phyloP scores from a whole-genome alignment of 2,888 invertebrate species.

The Caenorhabditis imperialis region DNA sequence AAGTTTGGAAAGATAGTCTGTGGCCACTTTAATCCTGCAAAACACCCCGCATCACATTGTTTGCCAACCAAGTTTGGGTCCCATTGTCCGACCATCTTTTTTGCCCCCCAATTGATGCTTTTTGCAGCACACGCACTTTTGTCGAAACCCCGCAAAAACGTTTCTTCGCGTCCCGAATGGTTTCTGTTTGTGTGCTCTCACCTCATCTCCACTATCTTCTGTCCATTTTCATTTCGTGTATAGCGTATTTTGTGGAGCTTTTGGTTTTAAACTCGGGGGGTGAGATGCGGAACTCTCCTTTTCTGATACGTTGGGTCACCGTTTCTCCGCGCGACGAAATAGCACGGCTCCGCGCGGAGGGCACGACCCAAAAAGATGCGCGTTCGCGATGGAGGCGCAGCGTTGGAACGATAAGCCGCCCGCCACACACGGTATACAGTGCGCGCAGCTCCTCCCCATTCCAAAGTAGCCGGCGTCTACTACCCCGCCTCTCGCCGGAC shows the following conservation, averaged over 20 bases:
- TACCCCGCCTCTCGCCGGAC: constrained; percentile 40
- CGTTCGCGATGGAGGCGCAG: constrained; percentile 45
- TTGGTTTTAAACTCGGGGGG: constrained; percentile 40
- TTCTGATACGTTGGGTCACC: constrained; percentile 49
- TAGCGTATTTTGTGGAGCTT: constrained; percentile 53
- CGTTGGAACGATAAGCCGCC: constrained; percentile 52
- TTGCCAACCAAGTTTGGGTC: constrained; percentile 36
- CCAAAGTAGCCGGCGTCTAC: constrained; percentile 46
- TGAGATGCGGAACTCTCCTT: constrained; percentile 42
- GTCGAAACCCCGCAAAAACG: constrained; percentile 14
- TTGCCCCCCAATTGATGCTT: constrained; percentile 14
- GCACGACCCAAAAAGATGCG: constrained; percentile 44
- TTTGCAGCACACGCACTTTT: constrained; percentile 36
- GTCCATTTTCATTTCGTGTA: constrained; percentile 33
- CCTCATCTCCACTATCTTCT: constrained; percentile 1
- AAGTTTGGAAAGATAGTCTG: constrained; percentile 9
- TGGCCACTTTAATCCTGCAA: constrained; percentile 44
- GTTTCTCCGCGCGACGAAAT: constrained; percentile 25
- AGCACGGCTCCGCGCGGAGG: constrained; percentile 49
- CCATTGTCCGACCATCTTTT: constrained; percentile 30
- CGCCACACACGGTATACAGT: constrained; percentile 50
- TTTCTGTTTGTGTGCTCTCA: constrained; percentile 39
- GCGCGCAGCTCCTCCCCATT: constrained; percentile 46
- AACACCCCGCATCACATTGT: constrained; percentile 34
- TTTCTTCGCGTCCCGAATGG: constrained; percentile 33